Evolutionary conservation across 1,140 invertebrate genomes (phyloP), one percentile per base, ranked within the genome.

Genomic region (Pissodes strobi): DNA sequence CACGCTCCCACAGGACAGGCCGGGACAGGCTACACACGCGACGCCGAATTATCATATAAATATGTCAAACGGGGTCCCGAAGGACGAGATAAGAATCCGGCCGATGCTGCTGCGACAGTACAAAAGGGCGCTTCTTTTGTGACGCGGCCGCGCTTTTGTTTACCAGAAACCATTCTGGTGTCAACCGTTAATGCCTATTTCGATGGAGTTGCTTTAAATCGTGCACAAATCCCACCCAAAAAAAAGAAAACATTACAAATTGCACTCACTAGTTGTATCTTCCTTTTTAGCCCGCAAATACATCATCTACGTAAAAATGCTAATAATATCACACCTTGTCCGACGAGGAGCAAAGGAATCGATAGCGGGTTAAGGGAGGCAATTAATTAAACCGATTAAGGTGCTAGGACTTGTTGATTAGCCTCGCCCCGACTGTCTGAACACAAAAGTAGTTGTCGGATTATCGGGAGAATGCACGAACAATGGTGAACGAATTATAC

Each of bases 11-110:
- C 45, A 62, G 60, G 58, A 61, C 30, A 37, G 37, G 53, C 25
- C 53, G 9, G 27, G 53, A 61, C 58, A 22, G 45, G 46, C 12
- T 23, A 45, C 37, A 52, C 38, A 52, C 58, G 21, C 23, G 48
- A 27, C 27, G 18, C 41, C 37, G 66, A 59, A 68, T 68, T 68
- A 68, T 68, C 66, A 68, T 68, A 68, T 68, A 68, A 68, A 68
- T 68, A 68, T 68, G 66, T 68, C 61, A 64, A 64, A 67, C 48
- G 48, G 58, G 45, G n/a, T 34, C 56, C 64, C 49, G 38, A 18
- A 37, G 56, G 57, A 56, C 38, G 22, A 59, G 58, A 61, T 61
- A 61, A 61, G 58, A 61, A 45, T 17, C 13, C 46, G 46, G 22
- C 1, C 1, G 46, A n/a, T n/a, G n/a, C n/a, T n/a, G n/a, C n/a